phyloP scores from a whole-genome alignment of 2,113 vertebrate species.

The Takifugu flavidus region DNA sequence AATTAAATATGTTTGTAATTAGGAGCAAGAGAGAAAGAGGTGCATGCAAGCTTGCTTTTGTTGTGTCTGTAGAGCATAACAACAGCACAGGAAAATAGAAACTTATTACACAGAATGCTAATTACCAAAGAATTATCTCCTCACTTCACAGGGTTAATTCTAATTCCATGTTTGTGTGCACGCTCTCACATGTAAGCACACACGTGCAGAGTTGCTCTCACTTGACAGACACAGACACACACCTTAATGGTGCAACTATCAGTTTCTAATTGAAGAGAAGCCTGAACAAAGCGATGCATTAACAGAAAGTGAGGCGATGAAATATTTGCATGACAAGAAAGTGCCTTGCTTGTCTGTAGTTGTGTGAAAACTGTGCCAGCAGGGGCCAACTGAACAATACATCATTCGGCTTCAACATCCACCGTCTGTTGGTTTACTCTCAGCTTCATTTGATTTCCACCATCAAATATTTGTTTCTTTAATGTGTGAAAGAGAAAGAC shows the following conservation, averaged over 20 bases:
- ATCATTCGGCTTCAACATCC: neutral
- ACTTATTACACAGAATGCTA: conserved; percentile 74
- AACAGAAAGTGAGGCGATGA: conserved; percentile 3
- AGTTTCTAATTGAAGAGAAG: conserved; percentile 22
- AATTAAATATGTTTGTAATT: conserved; percentile 80
- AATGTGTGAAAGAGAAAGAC: neutral
- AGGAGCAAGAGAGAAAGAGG: conserved; percentile 59
- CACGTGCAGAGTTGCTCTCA: conserved; percentile 1
- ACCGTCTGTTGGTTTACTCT: neutral
- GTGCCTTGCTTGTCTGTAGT: conserved; percentile 22
- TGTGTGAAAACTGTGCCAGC: neutral
- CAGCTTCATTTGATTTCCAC: too few relatives aligned
- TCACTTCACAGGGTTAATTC: conserved; percentile 69
- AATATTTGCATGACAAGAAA: conserved; percentile 28
- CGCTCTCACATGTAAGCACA: neutral
- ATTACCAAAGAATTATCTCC: conserved; percentile 72
- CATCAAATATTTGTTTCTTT: neutral
- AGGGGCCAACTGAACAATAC: neutral
- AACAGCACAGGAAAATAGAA: conserved; percentile 67
- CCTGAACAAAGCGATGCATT: conserved; percentile 13
- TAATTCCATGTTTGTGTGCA: conserved; percentile 19
- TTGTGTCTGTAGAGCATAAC: conserved; percentile 65
- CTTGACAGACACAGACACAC: conserved; percentile 6
- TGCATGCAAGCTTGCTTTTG: conserved; percentile 62
- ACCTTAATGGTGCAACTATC: conserved; percentile 11